A percentile compares a stretch with the other conserved stretches of the same genome.
Conservation (phyloP, 2,888 invertebrate species). For the Acleris holmiana region DNA sequence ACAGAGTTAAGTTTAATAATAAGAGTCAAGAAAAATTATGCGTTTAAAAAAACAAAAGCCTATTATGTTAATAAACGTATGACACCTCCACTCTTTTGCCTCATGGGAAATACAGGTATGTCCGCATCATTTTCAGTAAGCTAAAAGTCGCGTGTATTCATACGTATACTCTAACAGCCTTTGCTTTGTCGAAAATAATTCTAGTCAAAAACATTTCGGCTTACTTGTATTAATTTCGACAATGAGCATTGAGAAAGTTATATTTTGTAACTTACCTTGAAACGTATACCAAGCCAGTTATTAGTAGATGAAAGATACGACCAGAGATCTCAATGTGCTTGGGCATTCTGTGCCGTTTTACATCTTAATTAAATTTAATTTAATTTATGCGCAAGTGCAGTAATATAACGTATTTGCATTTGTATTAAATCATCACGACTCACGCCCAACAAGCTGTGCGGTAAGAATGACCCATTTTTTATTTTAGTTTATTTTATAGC, state of each 20-base stretch:
- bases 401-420: constrained; percentile 6
- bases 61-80: too few species aligned
- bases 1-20: not conserved
- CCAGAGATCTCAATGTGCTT: constrained; percentile 2
- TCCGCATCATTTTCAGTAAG: too few species aligned
- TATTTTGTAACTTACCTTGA: constrained; percentile 16
- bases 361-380: constrained; percentile 24
- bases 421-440: not conserved
- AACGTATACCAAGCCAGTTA: constrained; percentile 3
- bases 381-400: constrained; percentile 13
- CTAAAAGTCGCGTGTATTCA: too few species aligned
- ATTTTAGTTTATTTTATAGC: too few species aligned
- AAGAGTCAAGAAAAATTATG: too few species aligned
- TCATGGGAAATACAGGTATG: too few species aligned
- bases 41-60: too few species aligned
- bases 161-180: too few species aligned
- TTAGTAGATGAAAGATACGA: constrained; percentile 22
- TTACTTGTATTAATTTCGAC: not conserved
- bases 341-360: constrained; percentile 13
- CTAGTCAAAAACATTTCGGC: not conserved
- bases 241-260: not conserved
- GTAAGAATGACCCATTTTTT: too few species aligned
- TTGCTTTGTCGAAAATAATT: not conserved
- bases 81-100: too few species aligned
- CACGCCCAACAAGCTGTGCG: constrained; percentile 1